These are phyloP conservation scores for Drosophila melanogaster DNA, from an alignment of 1,140 invertebrate genomes.

Conservation along the genomic window DNA sequence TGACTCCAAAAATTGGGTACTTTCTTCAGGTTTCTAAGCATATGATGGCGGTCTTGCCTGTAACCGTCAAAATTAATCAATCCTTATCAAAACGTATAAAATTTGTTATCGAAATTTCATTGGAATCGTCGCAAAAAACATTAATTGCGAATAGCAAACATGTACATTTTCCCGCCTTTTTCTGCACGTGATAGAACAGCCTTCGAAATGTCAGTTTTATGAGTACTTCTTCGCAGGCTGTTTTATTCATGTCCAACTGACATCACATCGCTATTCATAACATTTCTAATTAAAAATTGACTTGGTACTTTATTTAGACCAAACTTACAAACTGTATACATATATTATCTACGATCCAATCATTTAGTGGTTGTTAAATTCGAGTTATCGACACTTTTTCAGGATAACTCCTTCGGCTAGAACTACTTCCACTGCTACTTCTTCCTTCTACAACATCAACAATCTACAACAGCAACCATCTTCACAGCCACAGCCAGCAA, in stretches of 20 bases:
- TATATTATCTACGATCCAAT: constrained; percentile 20
- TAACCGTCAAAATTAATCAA: neutral
- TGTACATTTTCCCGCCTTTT: constrained; percentile 1
- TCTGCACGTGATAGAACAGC: constrained; percentile 2
- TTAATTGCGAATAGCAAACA: constrained; percentile 4
- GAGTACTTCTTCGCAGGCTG: neutral
- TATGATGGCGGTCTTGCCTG: neutral
- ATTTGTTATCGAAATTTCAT: constrained; percentile 7
- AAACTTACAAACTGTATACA: constrained; percentile 22
- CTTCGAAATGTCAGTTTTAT: neutral
- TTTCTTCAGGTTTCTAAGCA: too few species aligned
- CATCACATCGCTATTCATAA: neutral
- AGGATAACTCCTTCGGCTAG: constrained; percentile 61
- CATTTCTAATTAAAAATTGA: neutral
- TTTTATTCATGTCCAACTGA: neutral
- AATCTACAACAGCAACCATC: constrained; percentile 63
- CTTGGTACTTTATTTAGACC: neutral
- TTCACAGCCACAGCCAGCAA: constrained; percentile 66
- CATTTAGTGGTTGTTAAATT: constrained; percentile 53
- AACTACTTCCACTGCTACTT: constrained; percentile 69
- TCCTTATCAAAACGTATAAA: constrained; percentile 4
- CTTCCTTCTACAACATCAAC: constrained; percentile 65
- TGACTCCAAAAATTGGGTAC: neutral
- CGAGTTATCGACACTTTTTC: constrained; percentile 67
- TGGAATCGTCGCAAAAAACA: neutral